Evolutionary conservation across 1,140 invertebrate genomes (phyloP).

Genomic region (Pogonognathellus flavescens): DNA sequence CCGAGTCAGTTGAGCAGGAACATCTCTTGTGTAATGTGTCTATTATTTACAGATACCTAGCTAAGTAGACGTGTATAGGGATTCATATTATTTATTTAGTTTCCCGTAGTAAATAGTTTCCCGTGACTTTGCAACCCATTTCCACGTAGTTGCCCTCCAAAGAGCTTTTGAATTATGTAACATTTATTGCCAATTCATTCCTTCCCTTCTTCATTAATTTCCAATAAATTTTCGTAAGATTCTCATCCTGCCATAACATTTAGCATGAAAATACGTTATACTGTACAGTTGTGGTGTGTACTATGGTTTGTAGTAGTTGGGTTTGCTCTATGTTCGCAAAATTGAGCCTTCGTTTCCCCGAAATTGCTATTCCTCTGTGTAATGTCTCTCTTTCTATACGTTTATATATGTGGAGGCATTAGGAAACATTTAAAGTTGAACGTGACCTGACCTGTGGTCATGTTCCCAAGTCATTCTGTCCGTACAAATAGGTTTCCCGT

Average conservation of each 20-base stretch:
- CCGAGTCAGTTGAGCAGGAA: too few relatives aligned
- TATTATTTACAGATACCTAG: too few relatives aligned
- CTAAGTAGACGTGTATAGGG: too few relatives aligned
- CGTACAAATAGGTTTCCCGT: neutral
- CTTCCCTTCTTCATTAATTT: conserved; percentile 39
- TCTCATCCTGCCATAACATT: neutral
- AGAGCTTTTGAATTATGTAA: conserved; percentile 42
- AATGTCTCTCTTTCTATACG: neutral
- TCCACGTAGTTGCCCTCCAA: conserved; percentile 8
- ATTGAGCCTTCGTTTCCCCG: neutral
- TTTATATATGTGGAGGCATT: neutral
- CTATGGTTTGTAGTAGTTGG: neutral
- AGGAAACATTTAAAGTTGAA: conserved; percentile 1
- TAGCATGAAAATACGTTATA: too few relatives aligned
- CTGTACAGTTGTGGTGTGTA: too few relatives aligned
- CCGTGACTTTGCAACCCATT: neutral
- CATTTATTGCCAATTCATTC: conserved; percentile 48
- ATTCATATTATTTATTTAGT: too few relatives aligned
- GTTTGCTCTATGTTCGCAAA: neutral
- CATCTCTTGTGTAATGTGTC: too few relatives aligned
- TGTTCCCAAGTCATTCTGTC: conserved; percentile 6
- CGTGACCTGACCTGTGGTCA: conserved; percentile 27
- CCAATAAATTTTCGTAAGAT: conserved; percentile 43
- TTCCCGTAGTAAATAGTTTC: too few relatives aligned
- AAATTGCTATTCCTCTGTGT: neutral